Evolutionary conservation across 2,888 invertebrate species (phyloP).

Genomic region (Auanema freiburgensis): DNA sequence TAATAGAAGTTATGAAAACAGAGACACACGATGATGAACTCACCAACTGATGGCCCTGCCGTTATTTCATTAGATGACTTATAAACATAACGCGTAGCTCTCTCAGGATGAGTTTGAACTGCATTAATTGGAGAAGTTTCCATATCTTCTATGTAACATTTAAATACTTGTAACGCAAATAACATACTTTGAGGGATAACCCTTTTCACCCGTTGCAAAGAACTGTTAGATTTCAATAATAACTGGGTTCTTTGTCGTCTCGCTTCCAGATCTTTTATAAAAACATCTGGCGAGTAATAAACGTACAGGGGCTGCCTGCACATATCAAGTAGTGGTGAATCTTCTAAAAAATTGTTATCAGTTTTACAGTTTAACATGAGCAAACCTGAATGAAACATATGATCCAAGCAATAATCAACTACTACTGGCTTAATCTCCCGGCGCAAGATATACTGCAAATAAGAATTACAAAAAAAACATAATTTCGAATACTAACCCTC

Average conservation of each 20-base stretch:
- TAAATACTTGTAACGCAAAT: not conserved
- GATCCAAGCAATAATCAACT: slow-evolving; percentile 38
- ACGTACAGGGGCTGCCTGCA: slow-evolving; percentile 16
- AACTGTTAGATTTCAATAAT: not conserved
- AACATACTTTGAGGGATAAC: not conserved
- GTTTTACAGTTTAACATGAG: not conserved
- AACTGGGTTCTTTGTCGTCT: slow-evolving; percentile 7
- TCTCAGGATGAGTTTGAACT: no score
- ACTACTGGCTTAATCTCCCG: slow-evolving; percentile 22
- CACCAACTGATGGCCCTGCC: no score
- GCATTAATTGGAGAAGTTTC: no score
- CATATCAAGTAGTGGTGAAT: slow-evolving; percentile 15
- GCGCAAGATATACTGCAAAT: slow-evolving; percentile 25
- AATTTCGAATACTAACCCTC: slow-evolving; percentile 20
- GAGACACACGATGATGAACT: no score
- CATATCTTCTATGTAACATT: no score
- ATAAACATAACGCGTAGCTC: no score
- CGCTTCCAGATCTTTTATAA: slow-evolving; percentile 17
- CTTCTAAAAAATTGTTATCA: not conserved
- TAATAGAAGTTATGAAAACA: no score
- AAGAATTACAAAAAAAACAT: not conserved
- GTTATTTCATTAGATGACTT: no score
- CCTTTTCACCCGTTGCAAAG: slow-evolving; percentile 4
- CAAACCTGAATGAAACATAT: slow-evolving; percentile 21
- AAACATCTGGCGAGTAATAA: slow-evolving; percentile 22